Evolutionary conservation across 1,140 invertebrate species (phyloP).

Genomic region (Riptortus pedestris): DNA sequence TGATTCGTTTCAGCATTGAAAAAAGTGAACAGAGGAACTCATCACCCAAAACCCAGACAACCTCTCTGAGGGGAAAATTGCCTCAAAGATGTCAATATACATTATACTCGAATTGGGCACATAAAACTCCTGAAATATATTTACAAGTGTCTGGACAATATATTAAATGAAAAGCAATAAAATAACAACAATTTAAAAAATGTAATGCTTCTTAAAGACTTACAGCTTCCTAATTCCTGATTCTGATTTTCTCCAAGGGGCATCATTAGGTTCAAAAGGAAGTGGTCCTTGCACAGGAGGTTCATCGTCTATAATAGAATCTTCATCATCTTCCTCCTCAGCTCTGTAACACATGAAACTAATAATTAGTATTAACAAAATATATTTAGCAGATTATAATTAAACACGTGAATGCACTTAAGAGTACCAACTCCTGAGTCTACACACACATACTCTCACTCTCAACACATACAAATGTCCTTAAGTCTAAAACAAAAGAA

Average conservation of each 20-base stretch:
- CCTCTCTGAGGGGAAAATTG: too few species aligned
- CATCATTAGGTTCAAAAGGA: constrained; percentile 90
- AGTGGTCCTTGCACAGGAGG: constrained; percentile 89
- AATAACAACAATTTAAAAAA: not conserved
- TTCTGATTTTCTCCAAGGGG: constrained; percentile 74
- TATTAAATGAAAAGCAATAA: constrained; percentile 1
- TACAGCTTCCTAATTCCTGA: constrained; percentile 90
- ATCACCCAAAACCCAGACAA: too few species aligned
- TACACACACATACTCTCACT: too few species aligned
- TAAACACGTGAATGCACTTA: not conserved
- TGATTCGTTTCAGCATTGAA: too few species aligned
- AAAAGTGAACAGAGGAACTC: too few species aligned
- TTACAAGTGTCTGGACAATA: constrained; percentile 1
- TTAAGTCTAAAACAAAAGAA: too few species aligned
- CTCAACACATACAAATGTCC: too few species aligned
- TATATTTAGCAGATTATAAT: not conserved
- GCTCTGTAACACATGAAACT: not conserved
- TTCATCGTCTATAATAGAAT: constrained; percentile 44
- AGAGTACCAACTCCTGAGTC: not conserved
- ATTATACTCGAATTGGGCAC: too few species aligned
- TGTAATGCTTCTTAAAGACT: constrained; percentile 39
- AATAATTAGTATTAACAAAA: not conserved
- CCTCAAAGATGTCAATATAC: too few species aligned
- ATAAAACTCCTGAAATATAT: not conserved
- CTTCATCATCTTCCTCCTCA: constrained; percentile 10